Evolutionary conservation across 2,888 invertebrate genomes (phyloP).

Genomic region (Cetonia aurata): DNA sequence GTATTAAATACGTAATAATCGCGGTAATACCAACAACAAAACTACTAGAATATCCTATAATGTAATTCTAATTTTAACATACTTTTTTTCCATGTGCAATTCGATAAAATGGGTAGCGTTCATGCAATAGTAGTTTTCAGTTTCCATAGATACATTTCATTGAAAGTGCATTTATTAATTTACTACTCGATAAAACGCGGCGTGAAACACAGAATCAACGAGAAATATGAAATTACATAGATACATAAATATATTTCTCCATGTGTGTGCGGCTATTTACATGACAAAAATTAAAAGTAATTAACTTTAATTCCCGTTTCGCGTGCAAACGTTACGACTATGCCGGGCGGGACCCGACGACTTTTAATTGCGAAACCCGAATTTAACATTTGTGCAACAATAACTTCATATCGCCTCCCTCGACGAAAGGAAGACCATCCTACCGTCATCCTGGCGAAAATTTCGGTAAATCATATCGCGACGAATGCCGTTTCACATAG

Average conservation of each 20-base stretch:
- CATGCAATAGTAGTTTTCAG: neutral
- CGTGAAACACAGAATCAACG: too few relatives aligned
- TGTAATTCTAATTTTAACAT: too few relatives aligned
- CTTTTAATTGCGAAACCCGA: slow-evolving; percentile 32
- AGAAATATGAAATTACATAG: neutral
- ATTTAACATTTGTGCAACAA: slow-evolving; percentile 24
- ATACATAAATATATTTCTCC: neutral
- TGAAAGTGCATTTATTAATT: slow-evolving; percentile 27
- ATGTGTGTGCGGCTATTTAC: neutral
- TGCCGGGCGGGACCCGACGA: neutral
- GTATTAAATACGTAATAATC: too few relatives aligned
- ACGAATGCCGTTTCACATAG: slow-evolving; percentile 9
- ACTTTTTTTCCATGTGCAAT: too few relatives aligned
- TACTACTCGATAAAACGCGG: neutral
- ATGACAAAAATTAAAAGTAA: slow-evolving; percentile 30
- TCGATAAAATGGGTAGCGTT: slow-evolving; percentile 7
- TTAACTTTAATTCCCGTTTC: slow-evolving; percentile 34
- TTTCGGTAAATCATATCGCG: slow-evolving; percentile 21
- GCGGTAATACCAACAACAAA: too few relatives aligned
- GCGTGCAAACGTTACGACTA: slow-evolving; percentile 25
- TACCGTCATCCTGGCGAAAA: slow-evolving; percentile 1
- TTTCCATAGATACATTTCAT: slow-evolving; percentile 12
- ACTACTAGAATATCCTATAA: too few relatives aligned
- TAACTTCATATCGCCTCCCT: slow-evolving; percentile 8
- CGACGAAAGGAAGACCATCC: too few relatives aligned